Conservation (phyloP, 2,113 vertebrate genomes). For the Serinus canaria region DNA sequence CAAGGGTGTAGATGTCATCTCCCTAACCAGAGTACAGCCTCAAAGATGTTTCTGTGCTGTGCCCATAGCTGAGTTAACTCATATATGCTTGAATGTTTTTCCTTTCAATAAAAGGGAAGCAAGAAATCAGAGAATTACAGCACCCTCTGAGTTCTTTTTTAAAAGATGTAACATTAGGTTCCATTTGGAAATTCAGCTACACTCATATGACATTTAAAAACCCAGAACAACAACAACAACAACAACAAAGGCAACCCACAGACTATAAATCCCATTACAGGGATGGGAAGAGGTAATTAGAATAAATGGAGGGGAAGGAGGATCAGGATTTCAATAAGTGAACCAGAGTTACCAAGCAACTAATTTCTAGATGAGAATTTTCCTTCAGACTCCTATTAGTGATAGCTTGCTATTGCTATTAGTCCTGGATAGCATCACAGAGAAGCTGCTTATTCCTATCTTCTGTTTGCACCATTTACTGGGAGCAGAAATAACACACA, state of each 20-base stretch:
- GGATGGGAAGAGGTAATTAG: neutral
- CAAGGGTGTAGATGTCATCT: neutral
- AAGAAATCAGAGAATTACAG: neutral
- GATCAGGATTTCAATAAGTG: neutral
- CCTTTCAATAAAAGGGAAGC: neutral
- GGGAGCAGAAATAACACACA: neutral
- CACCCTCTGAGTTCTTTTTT: neutral
- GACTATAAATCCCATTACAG: neutral
- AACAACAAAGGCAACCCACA: neutral
- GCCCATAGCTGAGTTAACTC: neutral
- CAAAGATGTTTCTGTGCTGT: neutral
- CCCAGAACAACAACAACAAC: neutral
- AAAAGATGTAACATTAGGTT: neutral
- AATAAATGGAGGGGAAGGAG: neutral
- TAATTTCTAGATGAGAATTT: neutral
- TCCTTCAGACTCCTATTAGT: neutral
- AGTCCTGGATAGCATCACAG: neutral
- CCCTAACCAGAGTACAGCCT: neutral
- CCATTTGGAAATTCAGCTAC: neutral
- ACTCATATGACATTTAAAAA: neutral
- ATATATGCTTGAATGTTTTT: neutral
- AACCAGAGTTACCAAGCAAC: conserved; percentile 27
- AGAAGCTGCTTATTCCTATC: neutral
- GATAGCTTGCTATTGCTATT: neutral
- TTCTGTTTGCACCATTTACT: neutral